Base-by-base conservation (phyloP, 1,140 invertebrate genomes). In the Panulirus ornatus region DNA sequence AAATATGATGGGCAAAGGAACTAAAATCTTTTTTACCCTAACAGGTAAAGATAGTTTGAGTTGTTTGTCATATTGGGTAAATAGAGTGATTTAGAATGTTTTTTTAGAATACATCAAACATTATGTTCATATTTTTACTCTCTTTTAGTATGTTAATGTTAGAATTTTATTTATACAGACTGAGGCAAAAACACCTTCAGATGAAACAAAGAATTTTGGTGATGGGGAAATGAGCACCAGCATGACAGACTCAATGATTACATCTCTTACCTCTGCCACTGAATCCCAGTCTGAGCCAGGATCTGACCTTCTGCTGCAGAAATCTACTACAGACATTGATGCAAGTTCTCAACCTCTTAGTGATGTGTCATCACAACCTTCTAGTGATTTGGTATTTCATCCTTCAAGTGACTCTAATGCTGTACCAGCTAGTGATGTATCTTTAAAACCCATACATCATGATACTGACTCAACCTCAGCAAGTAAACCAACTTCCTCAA, bases 151-250 rank as follows among this genome's bases (percentile, higher is more conserved):
- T 16, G 3, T 66, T 30, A 2, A 66, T 30, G 27, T 66, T 66
- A 30, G 30, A 30, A n/a, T 86, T 71, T 70, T 85, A 81, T 19
- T 66, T 22, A 40, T 66, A 40, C 88, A 92, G 91, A 70, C 51
- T 88, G 91, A 92, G 70, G 54, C 91, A 27, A 92, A 92, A 76
- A 92, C 91, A 16, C 91, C 91, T 27, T 90, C 88, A 40, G 91
- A 92, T n/a, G 91, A 92, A 73, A 40, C 40, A 38, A 92, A 92
- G 83, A 81, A 47, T 44, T 88, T 92, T 66, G 84, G 85, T 70
- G 88, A 90, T 70, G 82, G 66, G 11, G n/a, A 83, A n/a, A 90
- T 90, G 84, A 82, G 70, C 71, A 70, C 70, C 40, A 92, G 89
- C 75, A 90, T 92, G 78, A 92, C 91, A 16, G 91, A 92, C 27